Conservation (phyloP, 1,140 invertebrate genomes). For the Melanaphis sacchari region DNA sequence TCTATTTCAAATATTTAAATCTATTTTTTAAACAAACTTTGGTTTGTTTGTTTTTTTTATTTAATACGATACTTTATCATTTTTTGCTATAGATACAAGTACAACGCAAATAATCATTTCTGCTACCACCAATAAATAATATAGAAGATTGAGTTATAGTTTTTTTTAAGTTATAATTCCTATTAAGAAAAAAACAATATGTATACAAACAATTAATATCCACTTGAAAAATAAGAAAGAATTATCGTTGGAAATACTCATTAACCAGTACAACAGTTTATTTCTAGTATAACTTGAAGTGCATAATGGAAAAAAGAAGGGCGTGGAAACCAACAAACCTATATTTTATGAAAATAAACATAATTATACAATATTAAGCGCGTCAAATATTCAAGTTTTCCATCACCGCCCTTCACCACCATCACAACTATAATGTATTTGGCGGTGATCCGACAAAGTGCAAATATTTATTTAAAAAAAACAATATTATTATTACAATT, state of each 20-base stretch:
- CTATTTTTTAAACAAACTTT: neutral
- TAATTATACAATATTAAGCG: neutral
- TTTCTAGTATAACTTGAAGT: neutral
- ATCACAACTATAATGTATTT: neutral
- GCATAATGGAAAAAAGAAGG: neutral
- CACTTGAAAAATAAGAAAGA: neutral
- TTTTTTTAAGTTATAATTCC: neutral
- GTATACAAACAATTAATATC: neutral
- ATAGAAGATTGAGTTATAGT: neutral
- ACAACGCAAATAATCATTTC: neutral
- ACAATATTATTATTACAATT: neutral
- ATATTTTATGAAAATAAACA: slow-evolving; percentile 1
- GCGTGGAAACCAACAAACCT: neutral
- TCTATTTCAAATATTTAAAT: neutral
- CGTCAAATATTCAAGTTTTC: neutral
- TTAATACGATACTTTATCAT: neutral
- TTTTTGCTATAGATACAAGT: neutral
- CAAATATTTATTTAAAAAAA: neutral
- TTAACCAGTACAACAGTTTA: neutral
- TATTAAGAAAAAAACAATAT: neutral
- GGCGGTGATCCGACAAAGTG: neutral
- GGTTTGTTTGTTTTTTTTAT: neutral
- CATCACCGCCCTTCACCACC: neutral
- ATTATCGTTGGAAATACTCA: neutral
- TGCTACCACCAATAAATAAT: neutral